phyloP scores from a whole-genome alignment of 64 coral and sea anemone species.

The Actinia equina region DNA sequence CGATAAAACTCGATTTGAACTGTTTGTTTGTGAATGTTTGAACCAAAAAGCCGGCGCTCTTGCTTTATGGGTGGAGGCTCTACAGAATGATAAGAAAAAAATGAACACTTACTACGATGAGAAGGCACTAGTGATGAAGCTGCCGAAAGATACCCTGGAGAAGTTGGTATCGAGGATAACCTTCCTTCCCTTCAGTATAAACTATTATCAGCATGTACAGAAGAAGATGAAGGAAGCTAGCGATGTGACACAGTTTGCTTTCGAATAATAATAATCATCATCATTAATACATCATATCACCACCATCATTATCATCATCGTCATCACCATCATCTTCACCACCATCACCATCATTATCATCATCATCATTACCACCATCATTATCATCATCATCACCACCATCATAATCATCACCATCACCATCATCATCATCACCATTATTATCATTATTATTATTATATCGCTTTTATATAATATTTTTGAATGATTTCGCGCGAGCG shows the following conservation, averaged over 20 bases:
- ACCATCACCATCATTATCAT: no score
- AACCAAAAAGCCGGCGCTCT: background rate
- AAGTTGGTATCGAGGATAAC: background rate
- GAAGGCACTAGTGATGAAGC: background rate
- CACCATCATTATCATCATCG: no score
- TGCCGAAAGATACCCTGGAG: background rate
- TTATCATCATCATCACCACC: no score
- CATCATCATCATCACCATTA: no score
- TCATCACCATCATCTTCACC: no score
- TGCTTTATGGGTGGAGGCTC: background rate
- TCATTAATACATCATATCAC: no score
- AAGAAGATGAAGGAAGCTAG: background rate
- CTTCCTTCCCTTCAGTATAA: background rate
- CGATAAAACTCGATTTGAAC: background rate
- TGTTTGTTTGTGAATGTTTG: constrained; percentile 22
- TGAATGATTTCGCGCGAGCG: no score
- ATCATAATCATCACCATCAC: no score
- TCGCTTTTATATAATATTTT: no score
- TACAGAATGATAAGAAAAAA: background rate
- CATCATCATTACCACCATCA: no score
- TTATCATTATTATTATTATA: no score
- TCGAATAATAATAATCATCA: background rate
- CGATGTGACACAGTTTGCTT: background rate
- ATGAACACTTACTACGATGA: background rate
- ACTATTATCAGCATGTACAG: background rate